Evolutionary conservation across 2,113 vertebrate species (phyloP).

Genomic region (Trematomus loennbergii): DNA sequence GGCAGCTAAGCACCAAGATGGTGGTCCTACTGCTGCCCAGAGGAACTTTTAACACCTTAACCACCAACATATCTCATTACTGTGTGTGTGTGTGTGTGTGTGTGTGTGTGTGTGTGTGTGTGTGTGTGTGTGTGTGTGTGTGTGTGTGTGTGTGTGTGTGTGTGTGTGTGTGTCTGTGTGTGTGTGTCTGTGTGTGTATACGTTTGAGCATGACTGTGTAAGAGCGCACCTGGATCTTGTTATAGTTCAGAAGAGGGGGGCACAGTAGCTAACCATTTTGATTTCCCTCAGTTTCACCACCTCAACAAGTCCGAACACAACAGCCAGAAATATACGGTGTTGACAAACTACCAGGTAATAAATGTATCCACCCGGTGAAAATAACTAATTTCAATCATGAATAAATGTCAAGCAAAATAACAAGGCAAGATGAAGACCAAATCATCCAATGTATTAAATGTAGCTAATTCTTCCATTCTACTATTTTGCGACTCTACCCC

Average conservation of each 20-base stretch:
- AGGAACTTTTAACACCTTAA: slow-evolving; percentile 71
- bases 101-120: slow-evolving; percentile 32
- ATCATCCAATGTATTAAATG: slow-evolving; percentile 20
- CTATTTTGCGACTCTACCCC: background rate
- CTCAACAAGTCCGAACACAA: slow-evolving; percentile 50
- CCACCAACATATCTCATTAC: slow-evolving; percentile 63
- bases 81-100: slow-evolving; percentile 35
- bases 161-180: background rate
- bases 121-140: background rate
- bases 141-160: background rate
- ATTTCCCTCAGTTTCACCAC: slow-evolving; percentile 52
- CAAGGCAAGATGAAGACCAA: slow-evolving; percentile 11
- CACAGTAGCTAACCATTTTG: slow-evolving; percentile 65
- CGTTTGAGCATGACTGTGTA: slow-evolving; percentile 12
- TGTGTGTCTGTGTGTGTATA: background rate
- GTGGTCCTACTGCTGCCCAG: slow-evolving; percentile 57
- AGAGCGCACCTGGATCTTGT: slow-evolving; percentile 71
- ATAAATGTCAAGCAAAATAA: slow-evolving; percentile 25
- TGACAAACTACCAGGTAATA: slow-evolving; percentile 19
- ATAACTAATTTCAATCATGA: slow-evolving; percentile 21
- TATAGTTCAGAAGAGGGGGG: slow-evolving; percentile 53
- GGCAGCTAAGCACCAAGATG: slow-evolving; percentile 50
- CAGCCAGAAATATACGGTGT: slow-evolving; percentile 28
- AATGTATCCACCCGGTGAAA: slow-evolving; percentile 15
- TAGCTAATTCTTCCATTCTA: background rate